These are phyloP conservation scores for Drosophila helvetica DNA, from an alignment of 2,888 invertebrate species.

Conservation along the genomic window DNA sequence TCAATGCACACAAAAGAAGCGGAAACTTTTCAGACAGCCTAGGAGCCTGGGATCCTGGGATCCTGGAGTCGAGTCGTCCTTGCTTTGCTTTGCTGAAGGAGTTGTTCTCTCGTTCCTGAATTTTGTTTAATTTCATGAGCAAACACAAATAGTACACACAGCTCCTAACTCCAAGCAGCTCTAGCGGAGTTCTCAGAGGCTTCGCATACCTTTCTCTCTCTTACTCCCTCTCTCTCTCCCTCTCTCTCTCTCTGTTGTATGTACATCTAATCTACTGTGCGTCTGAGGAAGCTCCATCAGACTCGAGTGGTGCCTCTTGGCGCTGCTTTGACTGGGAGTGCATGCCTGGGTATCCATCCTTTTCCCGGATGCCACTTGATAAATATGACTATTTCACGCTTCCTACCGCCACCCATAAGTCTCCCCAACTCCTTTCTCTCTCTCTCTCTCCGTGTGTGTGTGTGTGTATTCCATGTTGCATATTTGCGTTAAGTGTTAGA, in stretches of 20 bases:
- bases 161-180: conserved; percentile 15
- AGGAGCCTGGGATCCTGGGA: not conserved
- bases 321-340: conserved; percentile 36
- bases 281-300: conserved; percentile 38
- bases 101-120: conserved; percentile 49
- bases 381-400: conserved; percentile 73
- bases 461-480: conserved; percentile 48
- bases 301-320: conserved; percentile 39
- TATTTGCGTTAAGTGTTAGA: conserved; percentile 74
- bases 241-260: not conserved
- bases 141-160: conserved; percentile 64
- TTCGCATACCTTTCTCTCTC: not conserved
- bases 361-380: conserved; percentile 64
- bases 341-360: conserved; percentile 60
- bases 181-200: conserved; percentile 9
- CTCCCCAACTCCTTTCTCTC: not conserved
- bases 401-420: conserved; percentile 1
- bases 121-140: conserved; percentile 66
- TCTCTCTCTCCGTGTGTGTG: conserved; percentile 3
- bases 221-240: not conserved
- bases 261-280: not conserved
- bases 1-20: conserved; percentile 19
- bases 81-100: conserved; percentile 18
- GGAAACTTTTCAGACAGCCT: conserved; percentile 56
- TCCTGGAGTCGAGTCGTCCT: not conserved